phyloP scores from a whole-genome alignment of 2,797 vertebrate species.

The Columba guinea region DNA sequence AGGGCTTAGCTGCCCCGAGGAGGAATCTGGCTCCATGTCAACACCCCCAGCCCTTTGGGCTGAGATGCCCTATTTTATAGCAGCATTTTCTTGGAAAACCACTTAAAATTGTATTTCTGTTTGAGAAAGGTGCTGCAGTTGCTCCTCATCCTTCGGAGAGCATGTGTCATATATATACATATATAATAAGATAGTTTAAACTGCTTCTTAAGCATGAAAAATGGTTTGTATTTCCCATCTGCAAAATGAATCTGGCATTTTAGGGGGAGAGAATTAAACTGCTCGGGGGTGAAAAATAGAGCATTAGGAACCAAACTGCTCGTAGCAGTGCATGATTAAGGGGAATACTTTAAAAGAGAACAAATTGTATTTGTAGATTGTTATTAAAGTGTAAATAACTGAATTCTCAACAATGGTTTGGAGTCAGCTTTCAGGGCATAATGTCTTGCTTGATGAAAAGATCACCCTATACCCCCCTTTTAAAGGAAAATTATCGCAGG shows the following conservation, averaged over 20 bases:
- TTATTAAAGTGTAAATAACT: constrained; percentile 91
- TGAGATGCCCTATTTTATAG: background rate
- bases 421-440: constrained; percentile 90
- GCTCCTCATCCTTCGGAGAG: background rate
- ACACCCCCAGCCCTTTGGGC: background rate
- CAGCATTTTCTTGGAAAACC: constrained; percentile 36
- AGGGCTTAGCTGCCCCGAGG: background rate
- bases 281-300: constrained; percentile 81
- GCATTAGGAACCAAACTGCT: constrained; percentile 67
- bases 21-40: background rate
- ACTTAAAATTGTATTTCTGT: background rate
- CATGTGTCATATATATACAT: background rate
- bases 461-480: constrained; percentile 86
- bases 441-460: constrained; percentile 91
- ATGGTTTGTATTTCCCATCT: constrained; percentile 2
- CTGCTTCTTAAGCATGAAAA: background rate
- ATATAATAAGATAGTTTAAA: background rate
- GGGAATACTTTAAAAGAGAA: constrained; percentile 67
- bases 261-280: constrained; percentile 67
- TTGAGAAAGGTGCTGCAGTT: background rate
- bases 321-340: constrained; percentile 70
- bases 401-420: constrained; percentile 91
- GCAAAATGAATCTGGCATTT: background rate
- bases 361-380: constrained; percentile 78
- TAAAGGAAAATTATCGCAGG: constrained; percentile 96